These are phyloP conservation scores for Phrynocephalus vlangalii DNA, from an alignment of 2,797 vertebrate genomes.

Conservation along the genomic window DNA sequence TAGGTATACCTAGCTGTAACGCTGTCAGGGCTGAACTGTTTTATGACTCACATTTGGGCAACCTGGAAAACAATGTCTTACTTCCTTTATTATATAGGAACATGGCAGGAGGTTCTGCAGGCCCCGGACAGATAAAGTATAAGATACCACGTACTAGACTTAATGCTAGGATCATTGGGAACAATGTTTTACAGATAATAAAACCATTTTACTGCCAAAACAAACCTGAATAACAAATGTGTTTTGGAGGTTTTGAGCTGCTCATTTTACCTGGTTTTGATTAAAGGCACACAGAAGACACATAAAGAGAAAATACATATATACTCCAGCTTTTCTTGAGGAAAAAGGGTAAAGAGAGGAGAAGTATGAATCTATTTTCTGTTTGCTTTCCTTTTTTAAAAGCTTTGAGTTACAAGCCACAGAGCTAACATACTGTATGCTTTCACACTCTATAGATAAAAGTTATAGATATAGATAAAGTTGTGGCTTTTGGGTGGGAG, in stretches of 20 bases:
- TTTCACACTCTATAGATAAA: background rate
- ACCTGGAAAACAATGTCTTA: constrained; percentile 51
- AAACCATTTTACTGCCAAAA: background rate
- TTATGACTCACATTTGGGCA: constrained; percentile 62
- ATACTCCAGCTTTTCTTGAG: background rate
- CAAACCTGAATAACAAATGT: background rate
- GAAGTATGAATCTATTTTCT: background rate
- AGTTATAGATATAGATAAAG: no score
- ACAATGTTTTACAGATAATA: background rate
- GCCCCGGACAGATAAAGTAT: background rate
- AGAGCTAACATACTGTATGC: background rate
- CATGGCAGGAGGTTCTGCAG: background rate
- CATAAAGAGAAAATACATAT: background rate
- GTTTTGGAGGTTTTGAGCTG: background rate
- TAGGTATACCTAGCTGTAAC: constrained; percentile 71
- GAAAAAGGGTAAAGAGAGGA: background rate
- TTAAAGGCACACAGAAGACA: accelerated
- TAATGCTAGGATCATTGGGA: constrained; percentile 5
- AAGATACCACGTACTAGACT: background rate
- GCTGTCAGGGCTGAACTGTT: constrained; percentile 65
- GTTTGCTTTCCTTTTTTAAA: background rate
- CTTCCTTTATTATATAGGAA: constrained; percentile 50
- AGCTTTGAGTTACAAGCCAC: background rate
- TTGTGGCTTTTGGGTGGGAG: no score
- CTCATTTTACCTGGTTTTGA: background rate